A percentile compares a stretch with the other conserved stretches of the same genome.
Conservation (phyloP, 2,888 invertebrate species). For the Prionchulus punctatus region DNA sequence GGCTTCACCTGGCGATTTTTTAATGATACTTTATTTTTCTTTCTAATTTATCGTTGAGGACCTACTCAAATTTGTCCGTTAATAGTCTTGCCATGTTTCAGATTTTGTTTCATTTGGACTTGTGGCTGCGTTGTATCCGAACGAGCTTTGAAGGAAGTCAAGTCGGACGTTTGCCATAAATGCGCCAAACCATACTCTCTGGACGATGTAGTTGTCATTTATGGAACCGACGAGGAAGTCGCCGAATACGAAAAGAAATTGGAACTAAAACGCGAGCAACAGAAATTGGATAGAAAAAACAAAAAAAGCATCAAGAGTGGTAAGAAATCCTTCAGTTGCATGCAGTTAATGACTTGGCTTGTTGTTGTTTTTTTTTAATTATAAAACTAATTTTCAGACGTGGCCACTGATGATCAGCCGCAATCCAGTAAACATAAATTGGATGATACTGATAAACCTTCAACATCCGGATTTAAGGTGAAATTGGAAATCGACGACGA, state of each 20-base stretch:
- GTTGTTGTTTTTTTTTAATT: too few species aligned
- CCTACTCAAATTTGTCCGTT: not conserved
- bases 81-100: constrained; percentile 17
- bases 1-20: too few species aligned
- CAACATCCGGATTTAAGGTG: not conserved
- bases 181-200: constrained; percentile 61
- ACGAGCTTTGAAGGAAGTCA: constrained; percentile 70
- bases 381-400: too few species aligned
- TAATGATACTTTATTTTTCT: too few species aligned
- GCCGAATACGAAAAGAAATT: constrained; percentile 48
- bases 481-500: too few species aligned
- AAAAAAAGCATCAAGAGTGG: constrained; percentile 37
- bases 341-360: too few species aligned
- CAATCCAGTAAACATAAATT: too few species aligned
- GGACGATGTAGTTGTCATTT: constrained; percentile 68
- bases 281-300: constrained; percentile 51
- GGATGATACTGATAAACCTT: constrained; percentile 17
- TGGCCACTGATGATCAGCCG: too few species aligned
- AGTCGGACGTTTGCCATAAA: constrained; percentile 37
- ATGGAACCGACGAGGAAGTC: constrained; percentile 57
- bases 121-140: constrained; percentile 96
- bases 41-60: too few species aligned
- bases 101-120: constrained; percentile 47
- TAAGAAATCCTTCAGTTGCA: too few species aligned
- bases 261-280: constrained; percentile 46